phyloP scores from a whole-genome alignment of 2,113 vertebrate genomes.

The Alosa alosa region DNA sequence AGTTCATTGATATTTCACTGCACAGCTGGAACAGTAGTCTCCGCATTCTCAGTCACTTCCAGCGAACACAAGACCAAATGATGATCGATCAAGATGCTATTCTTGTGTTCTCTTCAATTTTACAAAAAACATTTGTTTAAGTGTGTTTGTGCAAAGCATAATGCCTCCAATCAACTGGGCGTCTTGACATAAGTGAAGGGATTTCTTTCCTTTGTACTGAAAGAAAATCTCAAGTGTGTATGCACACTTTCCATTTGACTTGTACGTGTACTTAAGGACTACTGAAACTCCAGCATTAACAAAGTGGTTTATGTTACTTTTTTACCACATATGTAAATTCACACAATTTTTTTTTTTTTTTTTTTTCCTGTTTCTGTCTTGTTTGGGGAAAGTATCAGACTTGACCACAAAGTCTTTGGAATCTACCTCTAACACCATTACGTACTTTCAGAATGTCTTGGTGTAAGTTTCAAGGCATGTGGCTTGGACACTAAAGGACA shows the following conservation, averaged over 20 bases:
- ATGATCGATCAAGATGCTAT: neutral
- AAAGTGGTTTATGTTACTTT: neutral
- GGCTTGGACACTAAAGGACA: neutral
- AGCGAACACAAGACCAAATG: neutral
- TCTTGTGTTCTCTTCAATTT: neutral
- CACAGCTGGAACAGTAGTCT: neutral
- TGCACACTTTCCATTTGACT: neutral
- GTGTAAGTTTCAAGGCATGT: neutral
- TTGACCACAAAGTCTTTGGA: neutral
- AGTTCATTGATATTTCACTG: neutral
- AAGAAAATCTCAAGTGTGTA: neutral
- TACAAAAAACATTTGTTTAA: neutral
- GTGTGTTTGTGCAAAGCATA: no score
- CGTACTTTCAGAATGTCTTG: neutral
- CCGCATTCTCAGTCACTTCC: neutral
- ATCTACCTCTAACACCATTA: neutral
- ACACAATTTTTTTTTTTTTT: neutral
- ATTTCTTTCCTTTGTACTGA: neutral
- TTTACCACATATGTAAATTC: neutral
- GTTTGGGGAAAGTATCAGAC: neutral
- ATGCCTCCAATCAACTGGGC: neutral
- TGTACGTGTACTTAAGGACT: neutral
- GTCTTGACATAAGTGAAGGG: neutral
- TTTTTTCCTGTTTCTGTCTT: neutral
- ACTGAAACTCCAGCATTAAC: neutral